Base-by-base conservation (phyloP, 2,797 vertebrate genomes). In the Columba guinea region DNA sequence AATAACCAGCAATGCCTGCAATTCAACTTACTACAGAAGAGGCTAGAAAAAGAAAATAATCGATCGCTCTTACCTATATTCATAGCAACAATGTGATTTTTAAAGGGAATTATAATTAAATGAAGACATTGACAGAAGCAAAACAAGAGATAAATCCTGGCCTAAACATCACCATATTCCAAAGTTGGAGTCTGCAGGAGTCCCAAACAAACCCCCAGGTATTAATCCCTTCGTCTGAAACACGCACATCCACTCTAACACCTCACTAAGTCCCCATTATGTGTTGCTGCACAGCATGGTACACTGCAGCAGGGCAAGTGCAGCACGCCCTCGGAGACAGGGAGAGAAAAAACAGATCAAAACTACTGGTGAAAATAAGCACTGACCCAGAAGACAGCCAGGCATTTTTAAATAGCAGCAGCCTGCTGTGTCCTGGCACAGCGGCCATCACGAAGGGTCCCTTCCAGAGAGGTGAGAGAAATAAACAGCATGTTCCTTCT, bases 191-290 rank as follows among this genome's bases (percentile, higher is more conserved):
- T 19, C 58, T 86, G 51, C 58, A 90, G 51, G 79, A 69, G 51
- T 26, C 37, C 69, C 68, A 74, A 0, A 69, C 16, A 62, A 94
- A 9, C 30, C 48, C 59, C 11, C 28, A 76, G 68, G 27, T 89
- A 76, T 62, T 96, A 94, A 97, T 94, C 84, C 62, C 27, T 62
- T 74, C 60, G 19, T 75, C 65, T 65, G 62, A 80, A 83, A 52
- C 58, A 78, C 0, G 0, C 9, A 59, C 26, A 71, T 71, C 53
- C 79, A 44, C 30, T 53, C 79, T 85, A 93, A 92, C 79, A 39
- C 94, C 71, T 94, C 3, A 0, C 75, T 91, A 94, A 96, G 55
- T 55, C 89, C 44, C 58, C 64, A 30, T 89, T 93, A 84, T 78
- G 79, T 91, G 82, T 34, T 86, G 48, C 65, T 62, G 71, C 51